phyloP scores from a whole-genome alignment of 2,113 vertebrate species.

The Chaetodon auriga region DNA sequence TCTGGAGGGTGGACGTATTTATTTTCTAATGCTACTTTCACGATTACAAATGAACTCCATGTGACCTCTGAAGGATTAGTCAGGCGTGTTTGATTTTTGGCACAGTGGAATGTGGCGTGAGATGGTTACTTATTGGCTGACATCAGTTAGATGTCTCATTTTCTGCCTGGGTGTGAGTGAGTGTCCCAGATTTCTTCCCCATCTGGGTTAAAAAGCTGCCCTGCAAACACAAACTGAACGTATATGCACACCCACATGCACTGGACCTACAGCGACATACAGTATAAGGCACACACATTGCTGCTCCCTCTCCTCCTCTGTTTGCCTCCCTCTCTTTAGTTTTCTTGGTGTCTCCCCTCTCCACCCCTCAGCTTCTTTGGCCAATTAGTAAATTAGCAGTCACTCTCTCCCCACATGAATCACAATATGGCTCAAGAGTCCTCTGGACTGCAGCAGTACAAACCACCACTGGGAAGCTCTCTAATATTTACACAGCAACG shows the following conservation, averaged over 20 bases:
- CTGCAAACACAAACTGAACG: constrained; percentile 60
- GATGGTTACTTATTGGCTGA: constrained; percentile 46
- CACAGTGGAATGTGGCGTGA: constrained; percentile 28
- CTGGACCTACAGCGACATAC: constrained; percentile 32
- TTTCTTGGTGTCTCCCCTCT: constrained; percentile 26
- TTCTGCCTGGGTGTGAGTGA: constrained; percentile 40
- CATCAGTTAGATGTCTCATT: constrained; percentile 41
- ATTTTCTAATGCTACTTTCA: constrained; percentile 26
- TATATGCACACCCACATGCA: constrained; percentile 43
- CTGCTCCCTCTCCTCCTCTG: not conserved
- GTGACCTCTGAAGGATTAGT: constrained; percentile 52
- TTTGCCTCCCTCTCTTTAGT: constrained; percentile 19
- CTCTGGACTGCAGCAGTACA: constrained; percentile 51
- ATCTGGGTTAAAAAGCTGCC: constrained; percentile 61
- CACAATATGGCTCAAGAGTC: constrained; percentile 60
- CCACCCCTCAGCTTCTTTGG: constrained; percentile 60
- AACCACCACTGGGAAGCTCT: constrained; percentile 37
- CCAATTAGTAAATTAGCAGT: constrained; percentile 79
- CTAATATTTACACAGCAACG: constrained; percentile 43
- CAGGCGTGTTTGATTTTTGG: constrained; percentile 43
- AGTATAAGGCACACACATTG: constrained; percentile 16
- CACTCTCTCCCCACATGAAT: constrained; percentile 53
- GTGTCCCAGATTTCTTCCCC: constrained; percentile 66
- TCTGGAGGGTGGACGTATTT: not conserved
- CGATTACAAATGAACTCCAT: constrained; percentile 49